Base-by-base conservation (phyloP, 2,888 invertebrate genomes). In the Caenorhabditis afra region DNA sequence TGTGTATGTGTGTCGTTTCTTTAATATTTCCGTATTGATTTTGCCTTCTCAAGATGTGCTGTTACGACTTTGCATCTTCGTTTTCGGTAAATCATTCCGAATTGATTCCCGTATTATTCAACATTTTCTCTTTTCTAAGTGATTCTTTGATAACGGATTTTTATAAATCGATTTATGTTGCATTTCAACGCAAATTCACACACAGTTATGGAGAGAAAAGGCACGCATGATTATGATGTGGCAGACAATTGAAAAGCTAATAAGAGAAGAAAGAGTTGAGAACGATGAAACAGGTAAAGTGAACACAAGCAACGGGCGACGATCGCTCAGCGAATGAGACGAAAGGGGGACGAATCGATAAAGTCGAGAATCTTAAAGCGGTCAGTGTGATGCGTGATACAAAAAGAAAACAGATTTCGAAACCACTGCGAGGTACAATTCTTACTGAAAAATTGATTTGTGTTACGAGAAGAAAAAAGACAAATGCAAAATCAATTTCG, bases 21-120 rank as follows among this genome's bases (percentile, higher is more conserved):
- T 23, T 37, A 18, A 35, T 61, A 29, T 52, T 50, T 16, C 20
- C 22, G 35, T 20, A 20, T 41, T 18, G 47, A 58, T 67, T 71
- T 37, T 62, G 29, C 16, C n/a, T 29, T 57, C 39, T 14, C 41
- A 59, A 37, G 62, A 59, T 20, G 41, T 14, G 57, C 41, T 20
- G 39, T 57, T 57, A 3, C 14, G 11, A 57, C 57, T 39, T 55
- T 37, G 41, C 18, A 22, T 58, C 45, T 12, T 44, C 45, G 23
- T 3, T 57, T 59, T 59, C 55, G 71, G 71, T 64, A 11, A 37
- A 58, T 58, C 64, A 73, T 73, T 73, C 73, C 73, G 50, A 73
- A 73, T 47, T 64, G 37, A 45, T 53, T 52, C 53, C 70, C 45
- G 23, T 57, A 49, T 10, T 20, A 39, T 23, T 52, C 58, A 39